These are phyloP conservation scores for Poecile atricapillus DNA, from an alignment of 2,113 vertebrate genomes.

Conservation along the genomic window DNA sequence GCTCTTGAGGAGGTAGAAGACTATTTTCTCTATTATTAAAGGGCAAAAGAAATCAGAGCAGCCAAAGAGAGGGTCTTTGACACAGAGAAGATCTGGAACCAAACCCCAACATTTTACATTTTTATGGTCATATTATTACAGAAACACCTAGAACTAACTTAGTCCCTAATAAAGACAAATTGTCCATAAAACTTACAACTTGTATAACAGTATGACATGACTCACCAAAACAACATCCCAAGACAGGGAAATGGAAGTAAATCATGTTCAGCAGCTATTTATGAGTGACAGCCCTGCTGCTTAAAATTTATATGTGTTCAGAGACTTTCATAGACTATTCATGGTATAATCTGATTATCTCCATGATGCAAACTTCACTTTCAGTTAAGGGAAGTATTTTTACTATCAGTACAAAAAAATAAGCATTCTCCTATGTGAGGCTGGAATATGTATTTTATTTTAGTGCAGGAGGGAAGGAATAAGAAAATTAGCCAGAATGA, in stretches of 20 bases:
- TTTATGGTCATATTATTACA: neutral
- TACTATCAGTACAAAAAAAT: neutral
- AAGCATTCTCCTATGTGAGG: neutral
- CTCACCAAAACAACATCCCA: neutral
- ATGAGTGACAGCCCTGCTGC: neutral
- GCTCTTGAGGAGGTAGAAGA: neutral
- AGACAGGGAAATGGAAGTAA: neutral
- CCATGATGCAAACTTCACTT: neutral
- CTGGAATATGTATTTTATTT: neutral
- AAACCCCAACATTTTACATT: neutral
- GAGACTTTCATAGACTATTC: neutral
- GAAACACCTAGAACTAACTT: neutral
- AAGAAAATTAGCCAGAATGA: neutral
- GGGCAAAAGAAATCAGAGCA: neutral
- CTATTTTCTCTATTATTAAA: neutral
- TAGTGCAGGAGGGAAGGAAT: neutral
- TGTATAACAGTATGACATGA: neutral
- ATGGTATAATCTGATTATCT: neutral
- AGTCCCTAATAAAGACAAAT: neutral
- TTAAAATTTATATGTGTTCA: neutral
- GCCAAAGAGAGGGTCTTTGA: neutral
- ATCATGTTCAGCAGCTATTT: neutral
- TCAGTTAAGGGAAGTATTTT: neutral
- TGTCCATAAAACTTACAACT: neutral
- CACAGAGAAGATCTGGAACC: neutral